phyloP scores from a whole-genome alignment of 2,113 vertebrate genomes.

The Neolamprologus hecqui region DNA sequence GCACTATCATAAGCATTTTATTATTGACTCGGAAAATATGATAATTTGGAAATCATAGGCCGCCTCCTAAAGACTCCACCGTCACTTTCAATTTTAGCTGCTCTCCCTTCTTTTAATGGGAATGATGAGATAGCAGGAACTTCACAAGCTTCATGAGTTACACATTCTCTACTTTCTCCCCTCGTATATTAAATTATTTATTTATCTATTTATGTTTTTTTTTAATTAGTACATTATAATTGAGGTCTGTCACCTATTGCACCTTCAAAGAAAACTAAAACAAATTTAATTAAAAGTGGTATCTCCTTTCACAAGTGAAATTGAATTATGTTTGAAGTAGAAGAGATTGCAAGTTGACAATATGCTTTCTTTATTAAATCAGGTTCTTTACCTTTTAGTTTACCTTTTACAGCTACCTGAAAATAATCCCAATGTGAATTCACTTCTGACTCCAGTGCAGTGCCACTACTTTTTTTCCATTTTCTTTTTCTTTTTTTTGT shows the following conservation, averaged over 20 bases:
- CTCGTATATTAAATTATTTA: slow-evolving; percentile 56
- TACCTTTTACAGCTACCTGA: slow-evolving; percentile 25
- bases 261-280: slow-evolving; percentile 68
- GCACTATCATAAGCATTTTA: slow-evolving; percentile 77
- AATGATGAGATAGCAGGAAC: slow-evolving; percentile 64
- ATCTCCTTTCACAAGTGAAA: slow-evolving; percentile 69
- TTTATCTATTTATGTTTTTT: slow-evolving; percentile 48
- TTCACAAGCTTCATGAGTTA: slow-evolving; percentile 56
- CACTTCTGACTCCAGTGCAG: background rate
- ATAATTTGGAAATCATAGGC: slow-evolving; percentile 77
- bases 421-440: slow-evolving; percentile 40
- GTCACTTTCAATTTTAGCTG: slow-evolving; percentile 72
- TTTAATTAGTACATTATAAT: slow-evolving; percentile 75
- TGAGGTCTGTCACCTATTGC: slow-evolving; percentile 74
- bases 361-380: slow-evolving; percentile 65
- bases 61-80: slow-evolving; percentile 68
- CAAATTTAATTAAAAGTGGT: slow-evolving; percentile 75
- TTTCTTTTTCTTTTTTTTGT: background rate
- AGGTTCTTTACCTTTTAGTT: slow-evolving; percentile 36
- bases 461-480: background rate
- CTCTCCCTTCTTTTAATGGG: slow-evolving; percentile 66
- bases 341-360: slow-evolving; percentile 68
- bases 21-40: slow-evolving; percentile 79
- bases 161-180: slow-evolving; percentile 9
- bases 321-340: slow-evolving; percentile 73